Evolutionary conservation across 2,888 invertebrate species (phyloP).

Genomic region (Pristionchus fissidentatus): DNA sequence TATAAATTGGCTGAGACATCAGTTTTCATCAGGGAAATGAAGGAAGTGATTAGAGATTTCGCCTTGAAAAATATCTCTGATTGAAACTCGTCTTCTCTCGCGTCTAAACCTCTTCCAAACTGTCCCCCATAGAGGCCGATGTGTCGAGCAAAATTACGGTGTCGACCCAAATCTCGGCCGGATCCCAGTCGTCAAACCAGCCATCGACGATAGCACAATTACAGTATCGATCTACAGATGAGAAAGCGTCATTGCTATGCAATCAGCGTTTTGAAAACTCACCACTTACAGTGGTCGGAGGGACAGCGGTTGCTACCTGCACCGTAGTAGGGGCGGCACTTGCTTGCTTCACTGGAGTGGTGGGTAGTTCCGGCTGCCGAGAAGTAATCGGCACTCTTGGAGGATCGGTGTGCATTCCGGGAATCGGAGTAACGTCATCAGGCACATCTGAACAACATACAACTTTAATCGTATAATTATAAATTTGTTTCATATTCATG

Average conservation of each 20-base stretch:
- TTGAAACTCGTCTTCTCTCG: neutral
- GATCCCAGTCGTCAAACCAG: neutral
- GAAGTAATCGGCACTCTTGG: neutral
- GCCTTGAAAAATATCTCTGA: conserved; percentile 32
- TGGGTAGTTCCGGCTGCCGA: neutral
- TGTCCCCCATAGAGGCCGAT: conserved; percentile 26
- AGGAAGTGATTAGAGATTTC: conserved; percentile 11
- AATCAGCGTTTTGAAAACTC: neutral
- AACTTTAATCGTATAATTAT: neutral
- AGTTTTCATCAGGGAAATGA: conserved; percentile 1
- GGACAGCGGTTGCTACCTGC: neutral
- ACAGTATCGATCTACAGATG: neutral
- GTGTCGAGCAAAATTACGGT: conserved; percentile 25
- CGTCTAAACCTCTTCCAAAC: conserved; percentile 42
- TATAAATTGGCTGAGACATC: conserved; percentile 12
- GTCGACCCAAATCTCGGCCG: conserved; percentile 5
- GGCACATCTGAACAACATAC: neutral
- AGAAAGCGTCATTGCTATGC: neutral
- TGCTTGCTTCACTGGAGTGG: neutral
- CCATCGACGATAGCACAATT: conserved; percentile 15
- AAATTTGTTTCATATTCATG: no score
- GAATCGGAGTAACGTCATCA: conserved; percentile 3
- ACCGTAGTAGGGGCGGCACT: neutral
- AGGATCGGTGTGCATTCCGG: neutral
- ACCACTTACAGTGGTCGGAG: neutral